Percentiles rank a stretch among this genome's conserved stretches.
Conservation (phyloP, 2,888 invertebrate genomes). For the Helicoverpa assulta region DNA sequence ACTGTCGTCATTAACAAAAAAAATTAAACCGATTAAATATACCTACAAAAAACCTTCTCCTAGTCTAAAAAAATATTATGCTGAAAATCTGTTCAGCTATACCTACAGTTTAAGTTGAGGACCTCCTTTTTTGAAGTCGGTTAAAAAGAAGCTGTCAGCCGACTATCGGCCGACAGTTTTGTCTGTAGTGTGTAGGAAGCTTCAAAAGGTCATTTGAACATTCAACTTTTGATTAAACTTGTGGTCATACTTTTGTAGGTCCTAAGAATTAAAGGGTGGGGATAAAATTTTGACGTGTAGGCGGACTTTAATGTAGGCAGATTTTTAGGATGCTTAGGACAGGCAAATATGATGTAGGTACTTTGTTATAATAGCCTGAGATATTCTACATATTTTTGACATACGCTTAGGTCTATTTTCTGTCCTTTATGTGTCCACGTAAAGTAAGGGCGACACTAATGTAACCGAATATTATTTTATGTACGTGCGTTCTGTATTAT, state of each 20-base stretch:
- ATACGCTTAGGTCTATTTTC: not conserved
- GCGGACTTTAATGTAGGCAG: constrained; percentile 16
- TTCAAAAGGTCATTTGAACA: constrained; percentile 5
- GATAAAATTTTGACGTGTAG: constrained; percentile 19
- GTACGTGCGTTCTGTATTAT: too few species aligned
- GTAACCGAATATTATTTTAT: too few species aligned
- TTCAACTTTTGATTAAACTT: constrained; percentile 26
- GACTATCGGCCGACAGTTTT: too few species aligned
- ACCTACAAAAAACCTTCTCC: too few species aligned
- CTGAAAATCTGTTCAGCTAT: too few species aligned
- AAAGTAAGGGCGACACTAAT: not conserved
- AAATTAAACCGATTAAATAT: too few species aligned
- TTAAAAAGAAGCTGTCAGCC: too few species aligned
- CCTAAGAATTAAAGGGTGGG: constrained; percentile 2
- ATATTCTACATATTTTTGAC: constrained; percentile 11
- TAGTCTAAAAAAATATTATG: too few species aligned
- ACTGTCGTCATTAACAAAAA: too few species aligned
- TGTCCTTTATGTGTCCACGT: not conserved
- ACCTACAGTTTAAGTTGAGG: too few species aligned
- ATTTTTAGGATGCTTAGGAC: constrained; percentile 1
- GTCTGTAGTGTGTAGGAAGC: too few species aligned
- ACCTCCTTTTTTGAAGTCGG: too few species aligned
- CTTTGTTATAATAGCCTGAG: constrained; percentile 5
- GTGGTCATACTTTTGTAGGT: constrained; percentile 8
- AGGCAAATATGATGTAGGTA: constrained; percentile 6